Base-by-base conservation (phyloP, 1,140 invertebrate species). In the Penaeus indicus region DNA sequence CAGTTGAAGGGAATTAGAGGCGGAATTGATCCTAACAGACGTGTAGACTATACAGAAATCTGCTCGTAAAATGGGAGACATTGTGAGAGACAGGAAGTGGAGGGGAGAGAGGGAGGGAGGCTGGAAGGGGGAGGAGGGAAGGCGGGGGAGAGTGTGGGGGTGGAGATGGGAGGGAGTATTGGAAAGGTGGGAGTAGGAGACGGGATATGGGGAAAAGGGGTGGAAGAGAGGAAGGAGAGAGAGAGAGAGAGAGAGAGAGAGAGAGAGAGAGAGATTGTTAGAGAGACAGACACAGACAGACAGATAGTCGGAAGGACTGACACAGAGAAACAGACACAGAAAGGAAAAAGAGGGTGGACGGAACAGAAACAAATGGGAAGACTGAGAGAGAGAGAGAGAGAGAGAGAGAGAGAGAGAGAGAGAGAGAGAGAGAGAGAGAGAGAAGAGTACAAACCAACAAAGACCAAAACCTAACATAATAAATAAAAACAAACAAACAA, bases 131-230 rank as follows among this genome's bases (percentile, higher is more conserved):
- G 54, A 54, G 54, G 16, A 13, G 67, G 63, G 67, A 67, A 62
- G 25, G 81, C 22, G 67, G 60, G 63, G 60, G 42, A 72, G 64
- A 47, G 82, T 72, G 32, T 54, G 27, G 54, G 64, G 42, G 27
- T 27, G 32, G 64, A 27, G 64, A n/a, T 27, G 81, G 38, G n/a
- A 63, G 62, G 64, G 32, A 32, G 81, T 13, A 25, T 32, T 42
- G 64, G 60, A 63, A 62, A 83, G 61, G 42, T n/a, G 25, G 63
- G 80, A 64, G 80, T 62, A 60, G 62, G 80, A 82, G 80, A 82
- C 42, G 62, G 79, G 62, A 81, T 42, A 81, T 42, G 62, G 80
- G 62, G 80, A 62, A 61, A 63, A 25, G 63, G 54, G 47, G 62
- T 18, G 62, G 42, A 81, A 18, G 62, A 47, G 62, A 60, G 60